Conservation (phyloP, 2,888 invertebrate species). For the Sphaeridia pumilis region DNA sequence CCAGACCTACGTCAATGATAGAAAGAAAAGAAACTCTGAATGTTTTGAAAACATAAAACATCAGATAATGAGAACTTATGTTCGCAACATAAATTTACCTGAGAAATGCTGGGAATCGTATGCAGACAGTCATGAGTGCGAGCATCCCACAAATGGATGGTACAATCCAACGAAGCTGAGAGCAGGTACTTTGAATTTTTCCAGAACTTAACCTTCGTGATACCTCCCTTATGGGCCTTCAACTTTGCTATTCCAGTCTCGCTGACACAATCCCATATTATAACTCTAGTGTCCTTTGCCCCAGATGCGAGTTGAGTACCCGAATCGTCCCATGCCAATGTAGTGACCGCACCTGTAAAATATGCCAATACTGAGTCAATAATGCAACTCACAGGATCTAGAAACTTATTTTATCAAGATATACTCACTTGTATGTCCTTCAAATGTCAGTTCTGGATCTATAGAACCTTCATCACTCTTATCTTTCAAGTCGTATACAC, state of each 20-base stretch:
- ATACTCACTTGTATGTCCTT: conserved; percentile 55
- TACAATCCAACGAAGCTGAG: conserved; percentile 82
- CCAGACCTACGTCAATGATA: conserved; percentile 18
- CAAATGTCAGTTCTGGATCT: conserved; percentile 55
- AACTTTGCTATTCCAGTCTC: conserved; percentile 81
- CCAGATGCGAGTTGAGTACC: conserved; percentile 27
- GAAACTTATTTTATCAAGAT: neutral
- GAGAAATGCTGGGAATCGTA: conserved; percentile 77
- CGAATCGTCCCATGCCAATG: conserved; percentile 28
- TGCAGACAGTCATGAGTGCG: conserved; percentile 91
- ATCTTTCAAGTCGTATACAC: conserved; percentile 61
- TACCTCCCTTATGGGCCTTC: conserved; percentile 77
- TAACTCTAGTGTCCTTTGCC: conserved; percentile 74
- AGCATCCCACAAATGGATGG: conserved; percentile 95
- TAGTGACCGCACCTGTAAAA: conserved; percentile 7
- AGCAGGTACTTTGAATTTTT: conserved; percentile 56
- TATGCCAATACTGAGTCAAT: neutral
- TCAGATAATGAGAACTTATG: neutral
- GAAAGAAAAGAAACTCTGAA: neutral
- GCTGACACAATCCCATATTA: conserved; percentile 87
- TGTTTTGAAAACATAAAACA: neutral
- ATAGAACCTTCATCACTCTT: conserved; percentile 43
- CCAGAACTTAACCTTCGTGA: conserved; percentile 71
- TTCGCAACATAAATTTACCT: conserved; percentile 45
- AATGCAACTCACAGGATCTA: neutral